Conservation (phyloP, 2,113 vertebrate species). For the Crotalus viridis region DNA sequence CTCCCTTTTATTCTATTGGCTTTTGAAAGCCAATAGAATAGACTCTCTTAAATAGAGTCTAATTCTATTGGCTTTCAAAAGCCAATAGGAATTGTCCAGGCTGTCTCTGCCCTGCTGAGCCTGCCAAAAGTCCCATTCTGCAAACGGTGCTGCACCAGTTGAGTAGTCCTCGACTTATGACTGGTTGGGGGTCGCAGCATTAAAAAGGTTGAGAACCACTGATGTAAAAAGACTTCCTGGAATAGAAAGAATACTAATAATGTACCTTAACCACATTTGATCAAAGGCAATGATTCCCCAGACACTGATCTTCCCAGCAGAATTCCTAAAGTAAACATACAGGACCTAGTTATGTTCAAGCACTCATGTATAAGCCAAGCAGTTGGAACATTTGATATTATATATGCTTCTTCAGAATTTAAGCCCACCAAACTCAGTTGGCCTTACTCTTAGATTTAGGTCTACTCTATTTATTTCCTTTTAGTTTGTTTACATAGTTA, state of each 20-base stretch:
- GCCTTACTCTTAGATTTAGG: background rate
- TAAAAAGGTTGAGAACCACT: too few relatives aligned
- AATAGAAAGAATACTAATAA: background rate
- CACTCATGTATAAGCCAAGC: background rate
- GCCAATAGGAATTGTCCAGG: too few relatives aligned
- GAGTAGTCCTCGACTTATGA: too few relatives aligned
- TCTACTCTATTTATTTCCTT: accelerated
- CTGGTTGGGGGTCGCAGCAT: too few relatives aligned
- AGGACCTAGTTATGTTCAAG: too few relatives aligned
- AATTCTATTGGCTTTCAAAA: too few relatives aligned
- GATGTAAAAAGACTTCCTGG: background rate
- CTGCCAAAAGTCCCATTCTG: too few relatives aligned
- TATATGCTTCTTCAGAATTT: background rate
- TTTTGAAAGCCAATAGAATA: too few relatives aligned
- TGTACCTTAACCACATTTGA: background rate
- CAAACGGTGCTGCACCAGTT: too few relatives aligned
- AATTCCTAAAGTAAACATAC: background rate
- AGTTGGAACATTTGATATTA: background rate
- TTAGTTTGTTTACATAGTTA: accelerated
- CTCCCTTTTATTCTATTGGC: too few relatives aligned
- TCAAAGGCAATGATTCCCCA: background rate
- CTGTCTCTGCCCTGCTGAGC: too few relatives aligned
- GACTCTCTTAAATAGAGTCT: too few relatives aligned
- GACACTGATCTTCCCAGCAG: background rate
- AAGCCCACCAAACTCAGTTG: background rate